Evolutionary conservation across 2,888 invertebrate species (phyloP), one percentile per base, ranked within the genome.

Genomic region (Ennomos quercinarius): DNA sequence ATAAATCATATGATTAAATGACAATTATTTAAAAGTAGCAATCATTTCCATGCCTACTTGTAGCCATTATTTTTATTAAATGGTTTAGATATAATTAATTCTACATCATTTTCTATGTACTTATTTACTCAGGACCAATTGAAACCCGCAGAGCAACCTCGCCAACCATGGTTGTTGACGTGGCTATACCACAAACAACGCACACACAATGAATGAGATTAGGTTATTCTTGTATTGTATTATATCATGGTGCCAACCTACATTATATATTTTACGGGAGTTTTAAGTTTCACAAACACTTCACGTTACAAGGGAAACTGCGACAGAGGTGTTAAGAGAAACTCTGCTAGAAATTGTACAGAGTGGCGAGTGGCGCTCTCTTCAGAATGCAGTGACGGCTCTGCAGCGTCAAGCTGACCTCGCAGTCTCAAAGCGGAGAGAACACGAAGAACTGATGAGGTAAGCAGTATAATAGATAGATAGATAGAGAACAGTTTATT

Each of bases 321-420:
- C 87, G 8, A 84, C 77, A 17, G 79, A 87, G 35, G 72, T 87
- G 8, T 65, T 87, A 9, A 72, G 82, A 64, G 72, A 74, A 60
- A 81, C 83, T 6, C 72, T 91, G 2, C 50, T 87, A 38, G 87
- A 90, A 51, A 59, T 90, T 3, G 79, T 77, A 0, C 82, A 86
- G 53, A 68, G 53, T 9, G 86, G 87, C 0, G 71, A 76, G 10
- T 87, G 76, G 71, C 52, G 52, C 1, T 73, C 80, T 1, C 68
- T 91, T 13, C 76, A 71, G 35, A 64, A 78, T 35, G 81, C 82
- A 0, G 76, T 80, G 2, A 63, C 68, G 1, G 53, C 68, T 9
- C 70, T 88, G 8, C 67, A 74, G 9, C 71, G 78, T 9, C 74
- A 76, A 36, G 72, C 68, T 2, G 70, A 74, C 10, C 77, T 78